These are phyloP conservation scores for Beaufortia kweichowensis DNA, from an alignment of 2,113 vertebrate genomes.

Conservation along the genomic window DNA sequence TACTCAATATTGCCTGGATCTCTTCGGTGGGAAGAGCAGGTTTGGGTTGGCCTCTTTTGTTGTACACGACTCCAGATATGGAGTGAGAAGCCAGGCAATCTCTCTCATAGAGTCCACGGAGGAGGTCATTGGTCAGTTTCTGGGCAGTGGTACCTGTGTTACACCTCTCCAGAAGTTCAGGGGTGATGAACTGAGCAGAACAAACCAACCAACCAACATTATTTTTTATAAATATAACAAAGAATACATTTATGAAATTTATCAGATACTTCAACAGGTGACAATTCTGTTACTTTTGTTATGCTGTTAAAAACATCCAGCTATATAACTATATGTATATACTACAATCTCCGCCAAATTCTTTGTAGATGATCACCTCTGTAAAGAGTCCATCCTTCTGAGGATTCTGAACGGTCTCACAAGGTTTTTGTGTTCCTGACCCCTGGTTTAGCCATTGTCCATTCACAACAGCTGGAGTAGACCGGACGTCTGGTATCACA, in stretches of 20 bases:
- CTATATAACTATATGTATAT: too few relatives aligned
- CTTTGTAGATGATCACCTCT: constrained; percentile 36
- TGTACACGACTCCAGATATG: constrained; percentile 66
- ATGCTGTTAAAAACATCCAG: too few relatives aligned
- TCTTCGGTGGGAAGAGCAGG: constrained; percentile 64
- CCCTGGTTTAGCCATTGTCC: constrained; percentile 59
- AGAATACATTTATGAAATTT: background rate
- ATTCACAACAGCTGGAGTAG: constrained; percentile 51
- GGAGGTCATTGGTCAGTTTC: constrained; percentile 67
- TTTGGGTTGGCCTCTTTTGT: constrained; percentile 63
- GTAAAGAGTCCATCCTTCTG: constrained; percentile 51
- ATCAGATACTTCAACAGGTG: background rate
- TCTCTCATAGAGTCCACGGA: constrained; percentile 64
- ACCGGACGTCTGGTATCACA: constrained; percentile 42
- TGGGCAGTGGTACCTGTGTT: constrained; percentile 65
- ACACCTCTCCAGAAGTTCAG: constrained; percentile 63
- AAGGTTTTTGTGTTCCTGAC: constrained; percentile 42
- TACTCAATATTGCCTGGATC: constrained; percentile 65
- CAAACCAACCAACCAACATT: background rate
- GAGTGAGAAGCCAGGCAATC: constrained; percentile 68
- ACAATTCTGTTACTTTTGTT: background rate
- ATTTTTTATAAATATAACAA: background rate
- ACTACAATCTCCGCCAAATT: background rate
- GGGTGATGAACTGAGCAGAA: constrained; percentile 60
- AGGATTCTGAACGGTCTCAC: constrained; percentile 41